Percentiles rank a stretch among this genome's conserved stretches.
These are phyloP conservation scores for Diplogasteroides magnus DNA, from an alignment of 1,140 invertebrate genomes.

Conservation along the genomic window DNA sequence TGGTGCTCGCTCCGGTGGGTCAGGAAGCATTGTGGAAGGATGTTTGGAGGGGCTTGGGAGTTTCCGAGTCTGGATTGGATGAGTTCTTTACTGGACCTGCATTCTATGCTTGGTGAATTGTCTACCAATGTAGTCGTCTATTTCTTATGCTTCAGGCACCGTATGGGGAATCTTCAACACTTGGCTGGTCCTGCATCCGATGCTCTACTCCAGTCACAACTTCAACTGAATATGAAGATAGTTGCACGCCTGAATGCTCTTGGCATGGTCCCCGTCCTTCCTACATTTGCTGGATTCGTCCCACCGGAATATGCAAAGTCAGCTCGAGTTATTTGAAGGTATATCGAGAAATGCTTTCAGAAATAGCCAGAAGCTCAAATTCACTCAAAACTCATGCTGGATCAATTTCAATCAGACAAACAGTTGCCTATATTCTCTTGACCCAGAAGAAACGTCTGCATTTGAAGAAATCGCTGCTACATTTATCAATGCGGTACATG, in stretches of 20 bases:
- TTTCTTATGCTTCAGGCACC: slow-evolving; percentile 7
- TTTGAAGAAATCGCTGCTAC: slow-evolving; percentile 12
- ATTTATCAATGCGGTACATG: slow-evolving; percentile 17
- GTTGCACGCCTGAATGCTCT: slow-evolving; percentile 11
- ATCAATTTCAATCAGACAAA: slow-evolving; percentile 17
- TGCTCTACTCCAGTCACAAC: slow-evolving; percentile 14
- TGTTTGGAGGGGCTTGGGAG: slow-evolving; percentile 12
- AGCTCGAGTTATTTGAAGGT: background rate
- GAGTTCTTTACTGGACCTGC: slow-evolving; percentile 21
- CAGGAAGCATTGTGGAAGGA: slow-evolving; percentile 25
- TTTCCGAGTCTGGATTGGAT: slow-evolving; percentile 15
- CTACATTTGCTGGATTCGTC: slow-evolving; percentile 27
- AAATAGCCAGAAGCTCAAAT: slow-evolving; percentile 2
- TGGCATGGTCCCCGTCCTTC: slow-evolving; percentile 25
- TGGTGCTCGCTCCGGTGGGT: slow-evolving; percentile 17
- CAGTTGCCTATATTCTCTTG: slow-evolving; percentile 15
- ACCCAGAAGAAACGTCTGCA: slow-evolving; percentile 14
- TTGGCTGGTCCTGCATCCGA: slow-evolving; percentile 19
- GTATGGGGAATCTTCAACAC: slow-evolving; percentile 27
- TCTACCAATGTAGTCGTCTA: background rate
- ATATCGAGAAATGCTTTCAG: background rate
- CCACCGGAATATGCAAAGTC: slow-evolving; percentile 13
- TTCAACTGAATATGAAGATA: slow-evolving; percentile 19
- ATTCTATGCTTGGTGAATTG: slow-evolving; percentile 16
- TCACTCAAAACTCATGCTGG: slow-evolving; percentile 14